phyloP scores from a whole-genome alignment of 2,888 invertebrate species.

The Lumbricus terrestris region DNA sequence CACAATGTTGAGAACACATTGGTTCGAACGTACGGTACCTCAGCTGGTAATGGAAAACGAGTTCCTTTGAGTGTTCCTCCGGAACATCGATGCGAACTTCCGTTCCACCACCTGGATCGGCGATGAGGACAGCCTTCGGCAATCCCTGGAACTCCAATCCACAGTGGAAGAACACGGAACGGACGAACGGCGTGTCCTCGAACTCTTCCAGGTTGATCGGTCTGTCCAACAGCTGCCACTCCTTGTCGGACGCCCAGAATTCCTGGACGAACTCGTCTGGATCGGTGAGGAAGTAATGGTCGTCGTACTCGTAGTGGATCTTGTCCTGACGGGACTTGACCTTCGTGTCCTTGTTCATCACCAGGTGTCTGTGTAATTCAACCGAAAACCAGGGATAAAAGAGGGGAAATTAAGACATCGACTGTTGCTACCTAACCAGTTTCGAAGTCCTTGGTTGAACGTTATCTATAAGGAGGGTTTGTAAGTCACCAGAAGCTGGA shows the following conservation, averaged over 20 bases:
- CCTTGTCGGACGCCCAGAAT: slow-evolving; percentile 92
- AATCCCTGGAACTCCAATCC: slow-evolving; percentile 75
- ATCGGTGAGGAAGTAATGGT: slow-evolving; percentile 99
- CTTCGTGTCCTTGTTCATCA: slow-evolving; percentile 55
- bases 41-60: slow-evolving; percentile 98
- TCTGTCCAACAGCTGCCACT: slow-evolving; percentile 94
- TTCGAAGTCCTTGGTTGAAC: neutral
- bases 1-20: neutral
- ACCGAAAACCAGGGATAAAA: neutral
- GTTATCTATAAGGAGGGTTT: no score
- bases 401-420: neutral
- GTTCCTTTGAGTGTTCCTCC: slow-evolving; percentile 84
- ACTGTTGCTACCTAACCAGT: neutral
- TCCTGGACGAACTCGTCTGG: slow-evolving; percentile 99
- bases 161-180: slow-evolving; percentile 91
- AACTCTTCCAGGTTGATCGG: slow-evolving; percentile 88
- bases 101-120: slow-evolving; percentile 93
- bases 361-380: slow-evolving; percentile 54
- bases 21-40: neutral
- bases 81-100: slow-evolving; percentile 90
- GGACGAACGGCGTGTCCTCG: slow-evolving; percentile 93
- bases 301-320: slow-evolving; percentile 88
- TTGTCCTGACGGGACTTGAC: slow-evolving; percentile 44
- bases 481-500: no score
- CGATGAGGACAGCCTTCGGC: slow-evolving; percentile 81